Evolutionary conservation across 2,888 invertebrate genomes (phyloP), one percentile per base, ranked within the genome.

Genomic region (Eupithecia pulchellata): DNA sequence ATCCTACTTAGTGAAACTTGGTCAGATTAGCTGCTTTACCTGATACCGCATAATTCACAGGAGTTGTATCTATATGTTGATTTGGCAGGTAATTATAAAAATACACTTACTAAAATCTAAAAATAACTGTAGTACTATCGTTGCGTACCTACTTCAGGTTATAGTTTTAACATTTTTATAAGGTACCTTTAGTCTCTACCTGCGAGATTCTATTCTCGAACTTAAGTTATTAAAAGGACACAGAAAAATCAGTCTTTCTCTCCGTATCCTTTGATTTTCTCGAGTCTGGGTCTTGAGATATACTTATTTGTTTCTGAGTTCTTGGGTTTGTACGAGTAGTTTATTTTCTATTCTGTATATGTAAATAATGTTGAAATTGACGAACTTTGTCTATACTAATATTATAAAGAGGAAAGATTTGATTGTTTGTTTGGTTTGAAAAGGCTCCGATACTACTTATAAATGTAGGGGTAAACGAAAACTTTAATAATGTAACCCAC

Each of bases 201-300:
- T 36, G 86, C 83, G n/a, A n/a, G n/a, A n/a, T n/a, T 68, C 80
- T 80, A 60, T 75, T 78, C 66, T 84, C 80, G 52, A 86, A 9
- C 78, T 82, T 52, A 82, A 66, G 66, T 88, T 86, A 71, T 79
- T 82, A 64, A 82, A 88, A 79, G 47, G 78, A 79, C 27, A 75
- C 66, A 34, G 60, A 55, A 27, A 64, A 68, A 34, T 68, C 13
- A 9, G 61, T 30, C 61, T 32, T 34, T 36, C 39, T 74, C 20
- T 68, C 61, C 20, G 29, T 65, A 39, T 62, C 14, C 13, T 58
- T 65, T 30, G 63, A 32, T 60, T 70, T 52, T 60, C 52, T 67
- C 3, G 60, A 62, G 57, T 66, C 58, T 58, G 71, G 75, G 34
- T 68, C 76, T 32, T 77, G 75, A 9, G 73, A 68, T 36, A n/a